phyloP scores from a whole-genome alignment of 2,888 invertebrate species.

The Zele albiditarsus region DNA sequence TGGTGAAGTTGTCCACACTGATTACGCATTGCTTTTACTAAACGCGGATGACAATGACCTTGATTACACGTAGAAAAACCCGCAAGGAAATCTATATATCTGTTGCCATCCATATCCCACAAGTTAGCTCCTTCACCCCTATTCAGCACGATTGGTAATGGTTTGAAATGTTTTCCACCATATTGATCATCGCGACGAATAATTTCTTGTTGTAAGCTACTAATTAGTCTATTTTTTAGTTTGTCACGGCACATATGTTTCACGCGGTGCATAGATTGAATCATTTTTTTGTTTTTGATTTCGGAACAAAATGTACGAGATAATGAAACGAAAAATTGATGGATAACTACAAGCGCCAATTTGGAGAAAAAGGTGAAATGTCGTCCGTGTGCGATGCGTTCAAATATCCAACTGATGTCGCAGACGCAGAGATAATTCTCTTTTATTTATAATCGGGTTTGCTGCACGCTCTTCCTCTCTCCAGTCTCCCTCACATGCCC shows the following conservation, averaged over 20 bases:
- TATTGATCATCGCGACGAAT: slow-evolving; percentile 78
- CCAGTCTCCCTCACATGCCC: too few species aligned
- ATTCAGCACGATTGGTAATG: slow-evolving; percentile 80
- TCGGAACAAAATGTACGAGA: background rate
- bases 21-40: slow-evolving; percentile 77
- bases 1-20: slow-evolving; percentile 79
- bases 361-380: background rate
- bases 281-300: slow-evolving; percentile 31
- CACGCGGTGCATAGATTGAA: slow-evolving; percentile 54
- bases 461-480: background rate
- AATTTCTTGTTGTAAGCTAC: slow-evolving; percentile 55
- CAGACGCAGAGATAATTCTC: background rate
- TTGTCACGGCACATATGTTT: slow-evolving; percentile 40
- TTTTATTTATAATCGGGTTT: background rate
- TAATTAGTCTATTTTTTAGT: slow-evolving; percentile 53
- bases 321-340: background rate
- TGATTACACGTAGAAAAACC: slow-evolving; percentile 89
- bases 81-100: slow-evolving; percentile 85
- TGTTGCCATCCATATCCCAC: slow-evolving; percentile 87
- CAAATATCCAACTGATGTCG: background rate
- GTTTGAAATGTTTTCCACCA: slow-evolving; percentile 83
- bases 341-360: background rate
- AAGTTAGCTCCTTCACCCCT: slow-evolving; percentile 81
- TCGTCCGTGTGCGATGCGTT: background rate
- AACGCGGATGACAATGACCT: slow-evolving; percentile 85